Percentiles rank a stretch among this genome's conserved stretches.
phyloP scores from a whole-genome alignment of 2,888 invertebrate genomes.

The Luperina nickerlii region DNA sequence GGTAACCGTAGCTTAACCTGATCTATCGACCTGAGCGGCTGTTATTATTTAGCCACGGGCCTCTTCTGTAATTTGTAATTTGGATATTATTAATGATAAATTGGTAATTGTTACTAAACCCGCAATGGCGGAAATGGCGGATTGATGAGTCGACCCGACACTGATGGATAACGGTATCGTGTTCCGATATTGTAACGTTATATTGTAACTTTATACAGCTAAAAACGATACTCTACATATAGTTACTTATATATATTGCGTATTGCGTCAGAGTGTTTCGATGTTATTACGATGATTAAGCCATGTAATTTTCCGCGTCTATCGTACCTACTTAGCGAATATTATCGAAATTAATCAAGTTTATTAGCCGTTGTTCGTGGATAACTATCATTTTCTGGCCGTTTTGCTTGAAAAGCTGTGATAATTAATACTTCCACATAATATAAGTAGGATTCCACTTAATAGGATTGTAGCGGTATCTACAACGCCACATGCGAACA shows the following conservation, averaged over 20 bases:
- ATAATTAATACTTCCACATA: neutral
- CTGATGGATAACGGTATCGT: constrained; percentile 41
- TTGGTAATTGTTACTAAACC: constrained; percentile 32
- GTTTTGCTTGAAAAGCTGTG: neutral
- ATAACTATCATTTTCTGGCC: neutral
- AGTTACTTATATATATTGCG: neutral
- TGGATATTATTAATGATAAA: constrained; percentile 20
- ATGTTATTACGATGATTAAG: neutral
- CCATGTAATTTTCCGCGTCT: neutral
- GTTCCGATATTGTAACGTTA: constrained; percentile 16
- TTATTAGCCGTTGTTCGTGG: neutral
- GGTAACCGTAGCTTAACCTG: too few species aligned
- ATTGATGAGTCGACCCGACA: constrained; percentile 33
- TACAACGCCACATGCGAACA: too few species aligned
- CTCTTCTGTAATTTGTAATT: too few species aligned
- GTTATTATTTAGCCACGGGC: too few species aligned
- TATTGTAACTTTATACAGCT: constrained; percentile 19
- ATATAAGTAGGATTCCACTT: neutral
- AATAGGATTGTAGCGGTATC: neutral
- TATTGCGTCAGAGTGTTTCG: neutral
- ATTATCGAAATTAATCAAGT: neutral
- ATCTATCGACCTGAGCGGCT: too few species aligned
- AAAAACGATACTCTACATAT: constrained; percentile 7
- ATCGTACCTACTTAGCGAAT: neutral
- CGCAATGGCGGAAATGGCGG: constrained; percentile 28